Evolutionary conservation across 2,797 vertebrate genomes (phyloP), one percentile per base, ranked within the genome.

Genomic region (Champsocephalus esox): DNA sequence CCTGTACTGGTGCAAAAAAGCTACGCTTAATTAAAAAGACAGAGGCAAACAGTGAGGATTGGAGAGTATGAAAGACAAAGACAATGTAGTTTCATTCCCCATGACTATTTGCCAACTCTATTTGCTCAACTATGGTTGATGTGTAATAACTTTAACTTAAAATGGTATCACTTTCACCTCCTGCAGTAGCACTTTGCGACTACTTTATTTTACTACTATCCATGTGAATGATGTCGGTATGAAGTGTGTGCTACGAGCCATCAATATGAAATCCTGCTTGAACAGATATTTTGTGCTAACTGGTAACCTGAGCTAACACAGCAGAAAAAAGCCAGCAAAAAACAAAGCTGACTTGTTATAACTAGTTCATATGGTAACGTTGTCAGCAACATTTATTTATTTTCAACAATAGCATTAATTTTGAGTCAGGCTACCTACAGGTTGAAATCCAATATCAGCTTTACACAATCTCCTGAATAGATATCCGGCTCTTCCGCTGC

Each of bases 21-120:
- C 19, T 58, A 58, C 12, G 2, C n/a, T 19, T 76, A 28, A 60
- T 73, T 83, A 70, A 70, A 65, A 66, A 61, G 19, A 41, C 17
- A 8, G 49, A 60, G 28, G 56, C 24, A 51, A 38, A 64, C 48
- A 32, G 13, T 16, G 63, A 38, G 14, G 49, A 24, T 38, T 21
- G 19, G 41, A 51, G 28, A 4, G 12, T 5, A 8, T 5, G 24
- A 73, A 43, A 43, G n/a, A 58, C 4, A 9, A 11, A 52, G 55
- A 41, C 14, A 6, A 16, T 43, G 56, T 8, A n/a, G 9, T 21
- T 32, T 62, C 3, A 1, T 8, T 58, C 52, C 28, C 49, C 54
- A 32, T n/a, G 10, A 46, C 32, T 60, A 44, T 48, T 46, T 71
- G 17, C 3, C 3, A 38, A 24, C 21, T 21, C 21, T 21, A 21